Evolutionary conservation across 2,888 invertebrate genomes (phyloP).

Genomic region (Cosmia pyralina): DNA sequence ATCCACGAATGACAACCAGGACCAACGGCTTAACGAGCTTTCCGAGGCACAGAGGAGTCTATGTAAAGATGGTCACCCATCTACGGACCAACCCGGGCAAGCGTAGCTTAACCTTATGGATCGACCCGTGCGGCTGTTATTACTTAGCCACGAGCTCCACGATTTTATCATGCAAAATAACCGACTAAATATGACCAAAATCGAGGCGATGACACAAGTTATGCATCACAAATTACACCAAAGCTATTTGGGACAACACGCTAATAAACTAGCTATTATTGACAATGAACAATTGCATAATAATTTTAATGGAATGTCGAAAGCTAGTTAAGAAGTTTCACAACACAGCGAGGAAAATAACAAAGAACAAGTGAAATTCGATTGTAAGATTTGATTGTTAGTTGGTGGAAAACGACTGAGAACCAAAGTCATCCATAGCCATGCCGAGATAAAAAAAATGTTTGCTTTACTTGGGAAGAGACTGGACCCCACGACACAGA

Average conservation of each 20-base stretch:
- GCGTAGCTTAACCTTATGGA: no score
- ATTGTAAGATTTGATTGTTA: conserved; percentile 1
- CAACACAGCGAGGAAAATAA: background rate
- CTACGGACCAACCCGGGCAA: no score
- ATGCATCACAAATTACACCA: background rate
- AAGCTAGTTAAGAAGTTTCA: conserved; percentile 2
- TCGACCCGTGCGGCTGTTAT: no score
- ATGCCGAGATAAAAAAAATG: no score
- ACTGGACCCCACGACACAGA: no score
- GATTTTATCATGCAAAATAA: conserved; percentile 18
- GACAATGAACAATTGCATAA: background rate
- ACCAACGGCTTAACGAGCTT: no score
- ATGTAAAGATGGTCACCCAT: no score
- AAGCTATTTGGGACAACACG: background rate
- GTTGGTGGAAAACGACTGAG: background rate
- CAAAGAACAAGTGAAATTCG: background rate
- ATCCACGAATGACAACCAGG: no score
- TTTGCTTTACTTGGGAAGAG: no score
- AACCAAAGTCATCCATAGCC: background rate
- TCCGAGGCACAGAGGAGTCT: no score
- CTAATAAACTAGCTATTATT: conserved; percentile 2
- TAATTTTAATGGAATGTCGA: background rate
- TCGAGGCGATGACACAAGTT: conserved; percentile 12
- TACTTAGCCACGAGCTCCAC: no score
- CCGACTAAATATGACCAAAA: conserved; percentile 13